Conservation (phyloP, 2,888 invertebrate species). For the Trichogramma evanescens region DNA sequence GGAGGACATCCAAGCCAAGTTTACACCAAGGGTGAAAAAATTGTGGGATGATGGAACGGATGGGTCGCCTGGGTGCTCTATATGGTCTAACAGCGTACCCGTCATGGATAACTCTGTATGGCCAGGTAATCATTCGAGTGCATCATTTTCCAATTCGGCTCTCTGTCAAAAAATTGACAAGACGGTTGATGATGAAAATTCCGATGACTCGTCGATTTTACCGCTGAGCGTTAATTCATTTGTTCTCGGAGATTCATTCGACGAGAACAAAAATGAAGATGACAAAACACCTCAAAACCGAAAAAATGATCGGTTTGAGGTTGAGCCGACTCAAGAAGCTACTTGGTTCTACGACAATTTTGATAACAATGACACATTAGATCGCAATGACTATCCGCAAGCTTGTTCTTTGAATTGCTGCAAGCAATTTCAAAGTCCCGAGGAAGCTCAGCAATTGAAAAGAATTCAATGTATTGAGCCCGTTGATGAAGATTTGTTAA, state of each 20-base stretch:
- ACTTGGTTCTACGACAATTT: conserved; percentile 46
- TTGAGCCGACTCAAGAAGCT: conserved; percentile 40
- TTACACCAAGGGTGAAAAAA: no score
- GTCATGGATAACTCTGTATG: conserved; percentile 25
- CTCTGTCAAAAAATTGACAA: neutral
- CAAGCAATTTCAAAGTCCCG: conserved; percentile 44
- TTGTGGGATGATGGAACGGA: no score
- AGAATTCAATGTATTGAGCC: conserved; percentile 28
- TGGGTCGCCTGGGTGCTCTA: no score
- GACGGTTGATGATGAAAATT: conserved; percentile 23
- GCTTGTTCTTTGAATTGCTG: conserved; percentile 41
- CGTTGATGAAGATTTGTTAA: conserved; percentile 63
- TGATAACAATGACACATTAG: conserved; percentile 54
- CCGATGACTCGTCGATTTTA: conserved; percentile 41
- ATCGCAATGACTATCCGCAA: conserved; percentile 49
- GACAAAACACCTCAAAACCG: conserved; percentile 21
- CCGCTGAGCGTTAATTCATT: conserved; percentile 44
- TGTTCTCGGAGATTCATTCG: conserved; percentile 39
- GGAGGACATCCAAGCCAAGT: no score
- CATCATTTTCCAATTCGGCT: conserved; percentile 28
- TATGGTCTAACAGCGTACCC: no score
- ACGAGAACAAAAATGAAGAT: conserved; percentile 35
- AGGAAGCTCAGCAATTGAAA: conserved; percentile 24
- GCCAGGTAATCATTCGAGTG: conserved; percentile 38
- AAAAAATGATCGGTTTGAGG: conserved; percentile 27